Evolutionary conservation across 2,888 invertebrate species (phyloP).

Genomic region (Teleogryllus oceanicus): DNA sequence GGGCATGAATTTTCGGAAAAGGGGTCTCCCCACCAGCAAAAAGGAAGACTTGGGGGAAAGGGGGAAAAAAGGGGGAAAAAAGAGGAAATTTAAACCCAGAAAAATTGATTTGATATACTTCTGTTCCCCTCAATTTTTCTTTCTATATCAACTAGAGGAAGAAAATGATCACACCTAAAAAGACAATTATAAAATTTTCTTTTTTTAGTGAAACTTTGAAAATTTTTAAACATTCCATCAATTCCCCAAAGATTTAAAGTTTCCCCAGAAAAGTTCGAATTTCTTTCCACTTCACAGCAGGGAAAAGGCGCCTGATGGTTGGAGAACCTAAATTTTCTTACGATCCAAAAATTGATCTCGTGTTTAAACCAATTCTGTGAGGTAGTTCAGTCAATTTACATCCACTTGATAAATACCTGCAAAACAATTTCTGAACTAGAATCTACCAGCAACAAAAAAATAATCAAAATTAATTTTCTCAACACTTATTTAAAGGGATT

Average conservation of each 20-base stretch:
- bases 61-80: too few species aligned
- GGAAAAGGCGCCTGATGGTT: background rate
- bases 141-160: background rate
- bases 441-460: too few species aligned
- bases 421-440: background rate
- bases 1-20: constrained; percentile 40
- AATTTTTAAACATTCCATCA: too few species aligned
- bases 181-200: background rate
- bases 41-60: constrained; percentile 41
- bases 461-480: too few species aligned
- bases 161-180: background rate
- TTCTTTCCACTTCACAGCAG: too few species aligned
- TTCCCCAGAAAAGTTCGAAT: too few species aligned
- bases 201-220: too few species aligned
- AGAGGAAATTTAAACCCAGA: background rate
- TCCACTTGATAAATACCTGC: background rate
- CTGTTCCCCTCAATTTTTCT: background rate
- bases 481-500: too few species aligned
- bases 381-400: background rate
- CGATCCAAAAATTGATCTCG: background rate
- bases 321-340: background rate
- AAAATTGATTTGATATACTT: background rate
- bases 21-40: constrained; percentile 41
- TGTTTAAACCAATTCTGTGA: background rate
- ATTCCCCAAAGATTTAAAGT: too few species aligned